These are phyloP conservation scores for Forficula auricularia DNA, from an alignment of 1,140 invertebrate genomes.

Conservation along the genomic window DNA sequence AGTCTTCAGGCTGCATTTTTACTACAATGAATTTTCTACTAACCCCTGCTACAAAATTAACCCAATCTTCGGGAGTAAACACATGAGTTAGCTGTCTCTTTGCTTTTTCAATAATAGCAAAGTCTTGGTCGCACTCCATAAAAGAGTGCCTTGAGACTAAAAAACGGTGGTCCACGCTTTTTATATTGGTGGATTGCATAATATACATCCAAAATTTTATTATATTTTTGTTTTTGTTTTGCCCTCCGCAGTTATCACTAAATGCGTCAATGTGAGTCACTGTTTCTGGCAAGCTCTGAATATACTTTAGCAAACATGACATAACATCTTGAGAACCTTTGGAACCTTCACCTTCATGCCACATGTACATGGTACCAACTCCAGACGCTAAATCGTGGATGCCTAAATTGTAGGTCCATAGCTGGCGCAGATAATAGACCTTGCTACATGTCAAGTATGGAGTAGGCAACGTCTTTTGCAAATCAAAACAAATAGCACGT, in stretches of 20 bases:
- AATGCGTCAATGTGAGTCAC: constrained; percentile 10
- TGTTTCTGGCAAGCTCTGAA: constrained; percentile 11
- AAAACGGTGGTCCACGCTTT: constrained; percentile 5
- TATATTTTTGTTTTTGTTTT: constrained; percentile 12
- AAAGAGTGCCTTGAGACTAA: neutral
- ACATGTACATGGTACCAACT: constrained; percentile 20
- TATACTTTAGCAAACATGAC: constrained; percentile 17
- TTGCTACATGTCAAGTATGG: constrained; percentile 17
- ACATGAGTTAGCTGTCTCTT: constrained; percentile 5
- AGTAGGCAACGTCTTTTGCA: constrained; percentile 23
- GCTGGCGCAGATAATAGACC: constrained; percentile 21
- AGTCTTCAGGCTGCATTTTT: too few relatives aligned
- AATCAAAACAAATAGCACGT: constrained; percentile 15
- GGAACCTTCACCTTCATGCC: constrained; percentile 20
- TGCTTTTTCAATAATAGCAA: constrained; percentile 4
- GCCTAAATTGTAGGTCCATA: constrained; percentile 25
- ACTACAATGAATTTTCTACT: too few relatives aligned
- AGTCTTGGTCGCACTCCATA: constrained; percentile 8
- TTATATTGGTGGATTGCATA: constrained; percentile 7
- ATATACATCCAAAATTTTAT: constrained; percentile 6
- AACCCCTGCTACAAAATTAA: constrained; percentile 4
- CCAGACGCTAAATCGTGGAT: constrained; percentile 17
- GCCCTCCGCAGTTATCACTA: constrained; percentile 10
- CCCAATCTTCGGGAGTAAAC: constrained; percentile 4
- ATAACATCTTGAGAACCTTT: constrained; percentile 20